These are phyloP conservation scores for Apocheima hispidaria DNA, from an alignment of 2,888 invertebrate genomes.

Conservation along the genomic window DNA sequence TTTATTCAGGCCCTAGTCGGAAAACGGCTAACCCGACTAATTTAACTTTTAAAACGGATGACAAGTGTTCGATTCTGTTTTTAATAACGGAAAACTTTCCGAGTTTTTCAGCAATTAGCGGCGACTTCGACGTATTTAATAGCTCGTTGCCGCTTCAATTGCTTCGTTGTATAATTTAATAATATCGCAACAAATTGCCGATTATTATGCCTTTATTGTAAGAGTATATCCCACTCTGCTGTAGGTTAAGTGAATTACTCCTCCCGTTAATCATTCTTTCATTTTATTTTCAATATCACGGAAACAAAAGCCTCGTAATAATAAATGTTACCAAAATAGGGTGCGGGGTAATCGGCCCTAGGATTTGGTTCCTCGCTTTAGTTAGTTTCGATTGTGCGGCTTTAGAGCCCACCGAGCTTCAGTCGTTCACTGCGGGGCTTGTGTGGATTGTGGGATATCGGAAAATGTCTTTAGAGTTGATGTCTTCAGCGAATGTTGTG, in stretches of 20 bases:
- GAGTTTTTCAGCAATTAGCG: slow-evolving; percentile 64
- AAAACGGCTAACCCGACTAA: slow-evolving; percentile 76
- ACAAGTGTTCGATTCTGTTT: slow-evolving; percentile 76
- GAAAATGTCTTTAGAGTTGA: slow-evolving; percentile 55
- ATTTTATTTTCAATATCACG: slow-evolving; percentile 24
- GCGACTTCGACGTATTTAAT: slow-evolving; percentile 55
- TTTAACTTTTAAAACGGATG: slow-evolving; percentile 82
- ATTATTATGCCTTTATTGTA: no score
- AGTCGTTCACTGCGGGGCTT: slow-evolving; percentile 54
- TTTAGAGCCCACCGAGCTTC: slow-evolving; percentile 57
- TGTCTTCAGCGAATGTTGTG: slow-evolving; percentile 47
- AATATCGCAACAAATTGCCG: slow-evolving; percentile 41
- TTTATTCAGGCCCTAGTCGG: slow-evolving; percentile 75
- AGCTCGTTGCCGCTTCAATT: slow-evolving; percentile 47
- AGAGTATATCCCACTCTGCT: slow-evolving; percentile 34
- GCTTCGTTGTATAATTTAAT: slow-evolving; percentile 43
- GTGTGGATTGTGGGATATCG: slow-evolving; percentile 57
- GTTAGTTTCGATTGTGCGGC: slow-evolving; percentile 61
- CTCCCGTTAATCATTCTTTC: slow-evolving; percentile 30
- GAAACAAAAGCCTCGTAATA: slow-evolving; percentile 40
- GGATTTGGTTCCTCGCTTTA: slow-evolving; percentile 56
- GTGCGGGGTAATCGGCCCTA: slow-evolving; percentile 46
- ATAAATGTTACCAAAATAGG: slow-evolving; percentile 38
- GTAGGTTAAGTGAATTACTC: slow-evolving; percentile 37
- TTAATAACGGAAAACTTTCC: slow-evolving; percentile 54